These are phyloP conservation scores for Metaphire vulgaris DNA, from an alignment of 1,140 invertebrate species.

Conservation along the genomic window DNA sequence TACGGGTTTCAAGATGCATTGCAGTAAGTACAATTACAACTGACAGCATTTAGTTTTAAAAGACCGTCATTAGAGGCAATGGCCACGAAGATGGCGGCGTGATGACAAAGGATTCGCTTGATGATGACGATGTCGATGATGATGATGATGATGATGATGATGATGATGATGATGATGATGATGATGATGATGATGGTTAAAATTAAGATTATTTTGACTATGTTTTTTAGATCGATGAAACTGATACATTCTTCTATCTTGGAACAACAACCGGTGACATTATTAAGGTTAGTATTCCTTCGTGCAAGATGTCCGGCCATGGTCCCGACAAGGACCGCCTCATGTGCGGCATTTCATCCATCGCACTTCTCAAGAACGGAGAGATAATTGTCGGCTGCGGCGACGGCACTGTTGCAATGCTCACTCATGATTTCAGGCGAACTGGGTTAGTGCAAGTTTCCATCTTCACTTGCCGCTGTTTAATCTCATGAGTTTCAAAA, in stretches of 20 bases:
- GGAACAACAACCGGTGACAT: conserved; percentile 77
- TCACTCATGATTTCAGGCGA: conserved; percentile 31
- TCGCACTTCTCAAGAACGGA: conserved; percentile 57
- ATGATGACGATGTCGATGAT: too few relatives aligned
- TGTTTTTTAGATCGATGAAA: background rate
- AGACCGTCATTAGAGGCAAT: too few relatives aligned
- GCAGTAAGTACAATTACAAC: conserved; percentile 38
- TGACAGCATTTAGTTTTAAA: too few relatives aligned
- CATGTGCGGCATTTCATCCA: conserved; percentile 59
- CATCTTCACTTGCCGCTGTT: too few relatives aligned
- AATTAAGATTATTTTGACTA: too few relatives aligned
- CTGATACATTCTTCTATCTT: conserved; percentile 68
- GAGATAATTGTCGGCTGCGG: conserved; percentile 71
- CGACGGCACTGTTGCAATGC: conserved; percentile 63
- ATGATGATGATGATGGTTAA: too few relatives aligned
- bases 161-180: too few relatives aligned
- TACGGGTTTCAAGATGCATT: conserved; percentile 51
- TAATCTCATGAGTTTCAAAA: too few relatives aligned
- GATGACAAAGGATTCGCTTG: too few relatives aligned
- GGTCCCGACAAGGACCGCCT: conserved; percentile 48
- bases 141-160: too few relatives aligned
- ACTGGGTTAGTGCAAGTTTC: conserved; percentile 15
- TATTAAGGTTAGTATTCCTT: conserved; percentile 50
- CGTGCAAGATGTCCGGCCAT: conserved; percentile 40
- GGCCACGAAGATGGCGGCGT: too few relatives aligned